Conservation (phyloP, 2,797 vertebrate species). For the Gastrophryne carolinensis region DNA sequence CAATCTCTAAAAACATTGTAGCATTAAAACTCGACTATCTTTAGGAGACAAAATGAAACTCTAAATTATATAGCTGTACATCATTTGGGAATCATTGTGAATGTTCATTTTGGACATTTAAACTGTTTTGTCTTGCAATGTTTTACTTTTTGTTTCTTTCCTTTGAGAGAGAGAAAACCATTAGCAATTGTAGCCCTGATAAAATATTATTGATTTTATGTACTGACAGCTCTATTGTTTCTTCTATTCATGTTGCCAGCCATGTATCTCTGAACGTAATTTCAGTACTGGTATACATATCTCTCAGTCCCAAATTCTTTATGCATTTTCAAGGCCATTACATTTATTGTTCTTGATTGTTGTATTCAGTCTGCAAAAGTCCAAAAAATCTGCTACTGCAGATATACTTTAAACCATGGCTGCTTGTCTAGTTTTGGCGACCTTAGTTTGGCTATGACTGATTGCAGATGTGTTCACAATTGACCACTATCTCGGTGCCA, state of each 20-base stretch:
- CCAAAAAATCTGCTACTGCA: too few relatives aligned
- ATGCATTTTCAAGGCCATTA: neutral
- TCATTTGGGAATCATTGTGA: too few relatives aligned
- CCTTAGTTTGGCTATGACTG: too few relatives aligned
- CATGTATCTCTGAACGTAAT: neutral
- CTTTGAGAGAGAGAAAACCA: neutral
- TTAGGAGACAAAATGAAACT: neutral
- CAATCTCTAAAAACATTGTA: too few relatives aligned
- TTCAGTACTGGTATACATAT: neutral
- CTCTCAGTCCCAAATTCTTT: neutral
- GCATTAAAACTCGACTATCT: too few relatives aligned
- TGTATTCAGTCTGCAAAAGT: neutral
- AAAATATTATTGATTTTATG: conserved; percentile 21
- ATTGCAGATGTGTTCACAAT: too few relatives aligned
- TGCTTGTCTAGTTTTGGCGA: too few relatives aligned
- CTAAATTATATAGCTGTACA: too few relatives aligned
- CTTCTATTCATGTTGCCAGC: neutral
- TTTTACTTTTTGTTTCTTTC: neutral
- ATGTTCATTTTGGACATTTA: too few relatives aligned
- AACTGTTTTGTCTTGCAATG: neutral
- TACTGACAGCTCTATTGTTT: neutral
- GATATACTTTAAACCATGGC: too few relatives aligned
- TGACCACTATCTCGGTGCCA: too few relatives aligned
- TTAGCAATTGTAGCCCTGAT: conserved; percentile 9
- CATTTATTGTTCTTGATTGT: neutral